A percentile compares a stretch with the other conserved stretches of the same genome.
Evolutionary conservation across 2,113 vertebrate genomes (phyloP).

Genomic region (Climacteris rufus): DNA sequence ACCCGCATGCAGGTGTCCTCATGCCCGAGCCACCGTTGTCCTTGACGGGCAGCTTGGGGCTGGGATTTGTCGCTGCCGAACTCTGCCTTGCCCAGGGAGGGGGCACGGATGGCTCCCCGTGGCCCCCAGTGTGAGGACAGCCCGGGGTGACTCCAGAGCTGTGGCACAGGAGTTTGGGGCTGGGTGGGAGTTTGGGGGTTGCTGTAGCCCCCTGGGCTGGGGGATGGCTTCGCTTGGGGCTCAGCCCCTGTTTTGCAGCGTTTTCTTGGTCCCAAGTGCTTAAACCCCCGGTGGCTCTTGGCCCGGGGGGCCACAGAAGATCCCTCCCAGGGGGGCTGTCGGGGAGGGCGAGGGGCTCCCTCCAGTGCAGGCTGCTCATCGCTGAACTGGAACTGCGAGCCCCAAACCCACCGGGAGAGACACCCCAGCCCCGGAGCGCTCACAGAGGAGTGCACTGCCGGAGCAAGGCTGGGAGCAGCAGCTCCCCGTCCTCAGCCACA

Average conservation of each 20-base stretch:
- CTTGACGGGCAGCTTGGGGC: neutral
- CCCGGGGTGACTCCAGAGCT: fast-evolving
- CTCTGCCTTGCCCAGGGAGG: neutral
- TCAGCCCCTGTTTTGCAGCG: neutral
- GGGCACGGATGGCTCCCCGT: fast-evolving
- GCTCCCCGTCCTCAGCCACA: neutral
- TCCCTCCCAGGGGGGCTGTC: fast-evolving
- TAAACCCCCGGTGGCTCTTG: fast-evolving
- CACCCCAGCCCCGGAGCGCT: fast-evolving
- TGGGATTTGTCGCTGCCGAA: neutral
- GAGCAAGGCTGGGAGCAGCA: neutral
- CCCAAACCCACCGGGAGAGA: neutral
- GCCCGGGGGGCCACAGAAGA: fast-evolving
- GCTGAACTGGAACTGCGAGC: fast-evolving
- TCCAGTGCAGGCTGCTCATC: fast-evolving
- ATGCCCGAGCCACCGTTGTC: neutral
- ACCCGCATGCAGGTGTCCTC: fast-evolving
- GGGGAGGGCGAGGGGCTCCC: neutral
- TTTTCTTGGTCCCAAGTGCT: neutral
- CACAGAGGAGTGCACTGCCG: fast-evolving
- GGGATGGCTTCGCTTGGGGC: fast-evolving
- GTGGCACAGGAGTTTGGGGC: fast-evolving
- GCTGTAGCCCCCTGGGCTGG: neutral
- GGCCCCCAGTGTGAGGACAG: fast-evolving
- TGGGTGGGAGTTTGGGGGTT: neutral